Base-by-base conservation (phyloP, 1,140 invertebrate genomes). In the Monomorium pharaonis region DNA sequence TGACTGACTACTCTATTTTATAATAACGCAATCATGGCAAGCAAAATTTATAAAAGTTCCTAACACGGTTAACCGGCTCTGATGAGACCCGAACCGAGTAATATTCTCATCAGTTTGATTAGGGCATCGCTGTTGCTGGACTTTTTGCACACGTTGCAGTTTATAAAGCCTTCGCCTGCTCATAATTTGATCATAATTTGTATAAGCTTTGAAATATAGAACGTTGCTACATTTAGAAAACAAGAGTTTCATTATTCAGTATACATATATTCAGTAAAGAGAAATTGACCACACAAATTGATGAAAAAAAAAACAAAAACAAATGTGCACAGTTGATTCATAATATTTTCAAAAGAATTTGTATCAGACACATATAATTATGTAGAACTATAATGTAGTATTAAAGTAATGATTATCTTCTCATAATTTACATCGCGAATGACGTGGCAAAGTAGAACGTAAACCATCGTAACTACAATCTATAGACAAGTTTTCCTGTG, bases 351-450 rank as follows among this genome's bases (percentile, higher is more conserved):
- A 1, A 1, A 18, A 14, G 3, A 56, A 37, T 21, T 16, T 7
- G 5, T 21, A 54, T 72, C 10, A 30, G 2, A 56, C 33, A 74
- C 14, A 33, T 74, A 21, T 37, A 74, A 74, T 74, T 58, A 56
- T 74, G 9, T 67, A 24, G 37, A 67, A 24, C 56, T 27, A 4
- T 21, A 21, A 1, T 21, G 21, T 56, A 47, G 24, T 47, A 27
- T 27, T 3, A 47, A n/a, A 74, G 70, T 30, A 24, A 42, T 56
- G 33, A 83, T 56, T 47, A 58, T 37, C 24, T 83, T 33, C 12
- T 58, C 9, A 47, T 18, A 58, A 83, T 83, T 80, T 80, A 74
- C 51, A 72, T 83, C 7, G 18, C 14, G 70, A 60, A 83, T 72
- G 49, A 70, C 33, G 12, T 44, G 37, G 49, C 33, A 60, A 83